Evolutionary conservation across 2,113 vertebrate genomes (phyloP).

Genomic region (Paradoxurus hermaphroditus): DNA sequence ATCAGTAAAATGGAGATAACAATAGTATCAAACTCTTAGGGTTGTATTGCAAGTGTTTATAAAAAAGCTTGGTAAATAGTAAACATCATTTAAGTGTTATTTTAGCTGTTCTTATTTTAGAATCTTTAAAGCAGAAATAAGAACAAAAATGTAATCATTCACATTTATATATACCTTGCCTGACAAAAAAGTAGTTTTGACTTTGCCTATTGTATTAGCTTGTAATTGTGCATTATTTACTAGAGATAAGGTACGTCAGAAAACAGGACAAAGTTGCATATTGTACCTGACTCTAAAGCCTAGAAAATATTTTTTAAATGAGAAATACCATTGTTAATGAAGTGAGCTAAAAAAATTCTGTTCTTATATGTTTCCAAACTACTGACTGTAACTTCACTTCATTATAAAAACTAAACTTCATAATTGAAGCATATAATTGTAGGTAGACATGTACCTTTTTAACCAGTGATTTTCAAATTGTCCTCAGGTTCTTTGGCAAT

Average conservation of each 20-base stretch:
- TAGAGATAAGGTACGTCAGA: background rate
- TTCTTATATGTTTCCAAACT: background rate
- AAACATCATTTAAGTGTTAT: background rate
- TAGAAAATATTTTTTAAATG: background rate
- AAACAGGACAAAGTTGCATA: slow-evolving; percentile 13
- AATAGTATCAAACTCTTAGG: background rate
- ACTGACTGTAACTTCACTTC: background rate
- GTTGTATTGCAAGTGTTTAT: background rate
- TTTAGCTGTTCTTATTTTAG: background rate
- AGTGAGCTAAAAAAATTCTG: background rate
- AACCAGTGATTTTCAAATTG: slow-evolving; percentile 15
- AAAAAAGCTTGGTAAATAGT: background rate
- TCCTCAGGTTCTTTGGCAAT: background rate
- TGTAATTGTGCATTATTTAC: background rate
- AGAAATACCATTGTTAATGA: background rate
- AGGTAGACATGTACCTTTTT: background rate
- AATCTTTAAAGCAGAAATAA: slow-evolving; percentile 3
- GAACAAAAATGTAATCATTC: background rate
- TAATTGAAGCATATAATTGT: background rate
- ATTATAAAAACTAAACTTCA: background rate
- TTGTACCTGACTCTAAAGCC: background rate
- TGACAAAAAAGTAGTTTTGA: slow-evolving; percentile 42
- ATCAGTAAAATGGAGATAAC: background rate
- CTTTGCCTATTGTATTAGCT: slow-evolving; percentile 26
- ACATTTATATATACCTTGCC: background rate